Base-by-base conservation (phyloP, 2,797 vertebrate genomes). In the Lindbergichthys nudifrons region DNA sequence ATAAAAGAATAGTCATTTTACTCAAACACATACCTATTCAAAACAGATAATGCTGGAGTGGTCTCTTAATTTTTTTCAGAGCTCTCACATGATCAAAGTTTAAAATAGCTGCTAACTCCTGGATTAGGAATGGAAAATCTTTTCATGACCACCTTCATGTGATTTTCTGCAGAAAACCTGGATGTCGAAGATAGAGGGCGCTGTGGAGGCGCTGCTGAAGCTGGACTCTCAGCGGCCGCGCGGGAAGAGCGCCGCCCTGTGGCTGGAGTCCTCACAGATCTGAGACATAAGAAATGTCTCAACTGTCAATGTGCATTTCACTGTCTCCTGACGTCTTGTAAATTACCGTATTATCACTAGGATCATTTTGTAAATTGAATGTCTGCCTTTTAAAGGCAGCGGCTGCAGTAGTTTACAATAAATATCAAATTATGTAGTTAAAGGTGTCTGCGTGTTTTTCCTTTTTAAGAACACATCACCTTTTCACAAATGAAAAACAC, bases 201-300 rank as follows among this genome's bases (percentile, higher is more conserved):
- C 96, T 47, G 89, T 94, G 60, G 80, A 95, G 13, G 89, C 87
- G 3, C 80, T 94, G 88, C 87, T 94, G 89, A 95, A 93, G 87
- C 90, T 86, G 84, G 92, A 94, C 80, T 93, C 83, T 81, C 84
- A 90, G 89, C 91, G 95, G 87, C 85, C 92, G 39, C 83, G 75
- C 15, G 61, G 91, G 15, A 90, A 89, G 77, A 90, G 82, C 85
- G 52, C 88, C 73, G 92, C 91, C 13, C 65, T 87, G 79, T 92
- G 92, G 85, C 76, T 96, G 73, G 96, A 98, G 94, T 97, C 96
- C 1, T 93, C 95, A 2, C 95, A 97, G 93, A 97, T 96, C 76
- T 96, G 95, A 94, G 67, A 79, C 80, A 41, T 15, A 23, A 16
- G 32, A 54, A 65, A 51, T 2, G 0, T 43, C 59, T n/a, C 59